Percentiles rank a stretch among this genome's conserved stretches.
phyloP scores from a whole-genome alignment of 2,797 vertebrate genomes.

The Phoebastria nigripes region DNA sequence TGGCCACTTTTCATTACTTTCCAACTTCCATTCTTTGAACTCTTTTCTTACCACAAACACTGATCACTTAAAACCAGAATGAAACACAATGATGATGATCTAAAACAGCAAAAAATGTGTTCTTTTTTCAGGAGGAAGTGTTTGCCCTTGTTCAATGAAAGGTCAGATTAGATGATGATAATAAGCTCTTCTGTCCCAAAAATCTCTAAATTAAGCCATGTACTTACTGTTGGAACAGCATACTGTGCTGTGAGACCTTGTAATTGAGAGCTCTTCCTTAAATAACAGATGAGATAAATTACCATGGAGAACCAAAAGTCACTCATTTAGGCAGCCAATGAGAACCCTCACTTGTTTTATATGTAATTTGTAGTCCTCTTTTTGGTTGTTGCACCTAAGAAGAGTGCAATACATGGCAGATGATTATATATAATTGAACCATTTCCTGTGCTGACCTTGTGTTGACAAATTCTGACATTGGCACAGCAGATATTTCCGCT shows the following conservation, averaged over 20 bases:
- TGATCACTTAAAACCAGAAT: not conserved
- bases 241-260: not conserved
- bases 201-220: not conserved
- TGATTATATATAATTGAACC: not conserved
- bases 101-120: not conserved
- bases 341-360: not conserved
- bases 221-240: not conserved
- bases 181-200: not conserved
- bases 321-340: not conserved
- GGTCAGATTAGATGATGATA: not conserved
- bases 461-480: constrained; percentile 19
- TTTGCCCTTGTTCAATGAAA: not conserved
- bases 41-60: not conserved
- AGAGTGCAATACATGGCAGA: not conserved
- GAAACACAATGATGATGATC: not conserved
- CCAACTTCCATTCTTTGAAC: not conserved
- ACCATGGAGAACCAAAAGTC: not conserved
- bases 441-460: not conserved
- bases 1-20: not conserved
- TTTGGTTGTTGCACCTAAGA: not conserved
- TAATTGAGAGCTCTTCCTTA: not conserved
- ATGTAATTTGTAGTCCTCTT: not conserved
- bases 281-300: not conserved
- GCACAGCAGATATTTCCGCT: not conserved
- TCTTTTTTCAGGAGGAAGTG: not conserved